Evolutionary conservation across 2,888 invertebrate species (phyloP).

Genomic region (Eristalis tenax): DNA sequence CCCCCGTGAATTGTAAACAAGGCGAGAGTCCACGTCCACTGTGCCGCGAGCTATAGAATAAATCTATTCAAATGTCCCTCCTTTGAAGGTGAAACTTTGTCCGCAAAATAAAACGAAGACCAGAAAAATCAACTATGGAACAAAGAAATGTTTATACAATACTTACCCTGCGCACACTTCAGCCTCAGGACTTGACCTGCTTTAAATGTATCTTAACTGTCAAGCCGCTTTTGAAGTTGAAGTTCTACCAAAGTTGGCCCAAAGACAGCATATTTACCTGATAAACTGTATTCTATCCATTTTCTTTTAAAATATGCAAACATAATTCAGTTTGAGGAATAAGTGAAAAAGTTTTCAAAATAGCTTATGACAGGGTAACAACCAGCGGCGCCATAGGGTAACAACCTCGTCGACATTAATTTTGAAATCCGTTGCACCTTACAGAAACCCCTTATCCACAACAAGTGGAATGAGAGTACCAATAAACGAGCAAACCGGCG

Average conservation of each 20-base stretch:
- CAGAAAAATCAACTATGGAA: neutral
- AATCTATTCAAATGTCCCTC: neutral
- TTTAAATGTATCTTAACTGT: too few relatives aligned
- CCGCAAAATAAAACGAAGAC: neutral
- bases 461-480: neutral
- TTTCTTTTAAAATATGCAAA: too few relatives aligned
- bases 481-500: neutral
- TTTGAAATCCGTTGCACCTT: neutral
- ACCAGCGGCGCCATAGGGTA: neutral
- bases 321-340: neutral
- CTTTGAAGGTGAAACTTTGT: neutral
- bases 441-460: neutral
- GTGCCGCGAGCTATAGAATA: neutral
- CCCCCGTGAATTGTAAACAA: neutral
- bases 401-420: neutral
- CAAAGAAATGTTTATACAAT: neutral
- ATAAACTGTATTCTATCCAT: too few relatives aligned
- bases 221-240: too few relatives aligned
- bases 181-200: too few relatives aligned
- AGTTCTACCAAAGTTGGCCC: too few relatives aligned
- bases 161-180: too few relatives aligned
- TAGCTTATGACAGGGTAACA: too few relatives aligned
- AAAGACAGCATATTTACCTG: too few relatives aligned
- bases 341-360: neutral
- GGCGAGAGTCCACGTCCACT: neutral